Conservation (phyloP, 2,888 invertebrate species). For the Dryobotodes eremita region DNA sequence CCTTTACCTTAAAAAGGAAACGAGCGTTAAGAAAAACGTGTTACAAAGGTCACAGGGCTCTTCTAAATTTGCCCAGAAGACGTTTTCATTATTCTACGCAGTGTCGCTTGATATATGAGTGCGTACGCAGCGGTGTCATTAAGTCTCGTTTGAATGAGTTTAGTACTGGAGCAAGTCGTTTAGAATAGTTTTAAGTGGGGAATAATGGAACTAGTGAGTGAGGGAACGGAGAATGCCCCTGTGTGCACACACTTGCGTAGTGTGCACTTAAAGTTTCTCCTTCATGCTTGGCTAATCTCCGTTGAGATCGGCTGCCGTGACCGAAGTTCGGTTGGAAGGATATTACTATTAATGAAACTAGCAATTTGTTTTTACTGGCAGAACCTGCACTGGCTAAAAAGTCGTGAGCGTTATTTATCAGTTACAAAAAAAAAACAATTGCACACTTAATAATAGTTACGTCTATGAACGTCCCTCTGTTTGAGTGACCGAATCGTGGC, state of each 20-base stretch:
- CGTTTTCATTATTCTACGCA: conserved; percentile 77
- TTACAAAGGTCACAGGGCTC: conserved; percentile 45
- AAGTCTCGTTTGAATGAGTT: conserved; percentile 61
- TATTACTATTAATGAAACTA: neutral
- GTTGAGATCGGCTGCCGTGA: too few relatives aligned
- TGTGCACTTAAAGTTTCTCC: too few relatives aligned
- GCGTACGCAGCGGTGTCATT: conserved; percentile 71
- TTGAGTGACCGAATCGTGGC: neutral
- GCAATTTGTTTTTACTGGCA: neutral
- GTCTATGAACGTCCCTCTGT: neutral
- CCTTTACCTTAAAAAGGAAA: neutral
- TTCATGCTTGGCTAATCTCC: neutral
- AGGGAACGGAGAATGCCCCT: neutral
- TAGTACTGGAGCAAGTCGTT: conserved; percentile 56
- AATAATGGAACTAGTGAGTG: neutral
- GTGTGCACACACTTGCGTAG: neutral
- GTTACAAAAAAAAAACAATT: neutral
- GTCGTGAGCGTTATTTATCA: neutral
- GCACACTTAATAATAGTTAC: neutral
- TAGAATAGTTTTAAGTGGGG: neutral
- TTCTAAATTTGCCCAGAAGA: conserved; percentile 76
- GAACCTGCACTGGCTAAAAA: neutral
- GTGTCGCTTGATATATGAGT: conserved; percentile 74
- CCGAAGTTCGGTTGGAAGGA: neutral
- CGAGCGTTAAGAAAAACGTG: conserved; percentile 31